Evolutionary conservation across 30 jellyfish, hydroid and myxozoan genomes (phyloP).

Genomic region (Nemopilema nomurai): DNA sequence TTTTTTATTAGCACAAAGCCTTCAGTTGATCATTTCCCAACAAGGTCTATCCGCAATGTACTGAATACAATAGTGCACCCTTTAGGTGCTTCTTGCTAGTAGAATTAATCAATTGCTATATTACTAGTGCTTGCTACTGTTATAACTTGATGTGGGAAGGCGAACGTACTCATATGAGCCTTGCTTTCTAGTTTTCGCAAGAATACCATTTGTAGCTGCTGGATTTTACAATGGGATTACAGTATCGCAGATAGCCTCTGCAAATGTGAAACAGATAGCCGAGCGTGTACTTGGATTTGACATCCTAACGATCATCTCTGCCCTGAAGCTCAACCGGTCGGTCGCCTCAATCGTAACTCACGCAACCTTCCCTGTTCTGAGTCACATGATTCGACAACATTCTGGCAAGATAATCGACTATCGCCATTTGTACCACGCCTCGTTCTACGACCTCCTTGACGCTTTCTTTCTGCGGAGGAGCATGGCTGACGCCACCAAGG

Average conservation of each 20-base stretch:
- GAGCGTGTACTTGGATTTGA: constrained; percentile 21
- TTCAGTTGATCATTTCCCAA: too few relatives aligned
- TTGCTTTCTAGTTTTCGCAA: constrained; percentile 12
- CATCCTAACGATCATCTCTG: neutral
- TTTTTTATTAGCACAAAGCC: too few relatives aligned
- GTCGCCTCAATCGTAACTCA: neutral
- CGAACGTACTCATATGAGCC: neutral
- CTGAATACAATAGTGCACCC: too few relatives aligned
- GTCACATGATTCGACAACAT: neutral
- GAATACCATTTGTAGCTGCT: constrained; percentile 26
- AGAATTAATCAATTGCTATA: neutral
- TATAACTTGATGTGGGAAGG: too few relatives aligned
- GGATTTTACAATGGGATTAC: constrained; percentile 6
- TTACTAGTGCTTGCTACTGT: neutral
- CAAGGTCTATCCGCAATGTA: too few relatives aligned
- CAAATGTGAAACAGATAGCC: neutral
- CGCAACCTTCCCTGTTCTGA: neutral
- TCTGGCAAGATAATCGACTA: neutral
- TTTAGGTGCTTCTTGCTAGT: too few relatives aligned
- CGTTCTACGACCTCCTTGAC: constrained; percentile 30
- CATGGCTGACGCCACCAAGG: constrained; percentile 2
- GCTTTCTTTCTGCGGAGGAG: constrained; percentile 21
- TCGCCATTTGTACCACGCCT: constrained; percentile 33
- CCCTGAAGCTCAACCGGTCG: neutral
- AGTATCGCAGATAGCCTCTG: neutral